These are phyloP conservation scores for Emydoidea blandingii DNA, from an alignment of 2,797 vertebrate genomes.

Conservation along the genomic window DNA sequence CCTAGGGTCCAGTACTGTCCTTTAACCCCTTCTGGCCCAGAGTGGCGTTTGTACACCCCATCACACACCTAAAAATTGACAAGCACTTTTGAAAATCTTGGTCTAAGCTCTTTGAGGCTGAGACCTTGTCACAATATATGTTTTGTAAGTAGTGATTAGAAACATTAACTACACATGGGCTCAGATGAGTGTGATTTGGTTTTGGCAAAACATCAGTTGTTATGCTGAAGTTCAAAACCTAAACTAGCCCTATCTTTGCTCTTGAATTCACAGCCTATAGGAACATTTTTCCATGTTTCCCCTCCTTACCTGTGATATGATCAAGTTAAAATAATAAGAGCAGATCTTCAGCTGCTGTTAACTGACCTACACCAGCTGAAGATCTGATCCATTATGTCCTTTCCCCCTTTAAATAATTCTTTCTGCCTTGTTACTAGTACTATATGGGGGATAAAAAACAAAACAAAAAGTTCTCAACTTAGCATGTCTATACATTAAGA, in stretches of 20 bases:
- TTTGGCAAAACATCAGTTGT: not conserved
- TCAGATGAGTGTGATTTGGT: not conserved
- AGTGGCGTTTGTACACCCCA: not conserved
- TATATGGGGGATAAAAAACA: too few species aligned
- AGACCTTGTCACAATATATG: not conserved
- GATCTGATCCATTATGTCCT: not conserved
- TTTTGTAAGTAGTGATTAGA: not conserved
- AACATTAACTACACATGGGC: not conserved
- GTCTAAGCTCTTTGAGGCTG: not conserved
- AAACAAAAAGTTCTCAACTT: not conserved
- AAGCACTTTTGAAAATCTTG: not conserved
- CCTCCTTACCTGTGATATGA: not conserved
- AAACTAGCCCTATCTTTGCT: not conserved
- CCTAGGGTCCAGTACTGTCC: too few species aligned
- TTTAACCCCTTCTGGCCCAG: not conserved
- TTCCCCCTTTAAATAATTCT: too few species aligned
- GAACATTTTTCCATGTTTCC: not conserved
- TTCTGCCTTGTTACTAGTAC: too few species aligned
- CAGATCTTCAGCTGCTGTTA: not conserved
- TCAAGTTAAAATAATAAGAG: not conserved
- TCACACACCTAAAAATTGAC: not conserved
- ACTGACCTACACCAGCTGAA: not conserved
- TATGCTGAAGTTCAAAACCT: not conserved
- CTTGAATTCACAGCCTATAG: not conserved
- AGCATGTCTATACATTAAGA: fast-evolving